phyloP scores from a whole-genome alignment of 92 coral and sea anemone species.

The Phenganax marumi region DNA sequence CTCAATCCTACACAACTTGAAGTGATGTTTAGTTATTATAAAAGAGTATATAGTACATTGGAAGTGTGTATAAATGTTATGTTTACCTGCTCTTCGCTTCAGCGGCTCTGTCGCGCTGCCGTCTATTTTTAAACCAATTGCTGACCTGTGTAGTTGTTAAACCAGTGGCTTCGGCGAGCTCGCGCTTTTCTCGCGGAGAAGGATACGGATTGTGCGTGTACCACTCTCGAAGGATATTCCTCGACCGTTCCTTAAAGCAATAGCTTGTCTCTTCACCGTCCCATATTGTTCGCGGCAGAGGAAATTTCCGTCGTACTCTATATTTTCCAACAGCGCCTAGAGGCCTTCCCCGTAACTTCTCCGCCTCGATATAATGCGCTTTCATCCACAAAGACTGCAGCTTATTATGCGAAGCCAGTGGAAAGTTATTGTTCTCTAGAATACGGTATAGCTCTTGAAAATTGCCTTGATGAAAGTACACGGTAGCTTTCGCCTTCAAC shows the following conservation, averaged over 20 bases:
- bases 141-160: constrained; percentile 99
- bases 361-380: constrained; percentile 99
- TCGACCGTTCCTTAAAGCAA: constrained; percentile 98
- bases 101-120: constrained; percentile 99
- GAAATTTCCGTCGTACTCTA: constrained; percentile 99
- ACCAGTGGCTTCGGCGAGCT: constrained; percentile 96
- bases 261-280: constrained; percentile 99
- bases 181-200: constrained; percentile 99
- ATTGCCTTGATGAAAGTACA: constrained; percentile 95
- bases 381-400: constrained; percentile 98
- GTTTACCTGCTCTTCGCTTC: constrained; percentile 96
- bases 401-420: constrained; percentile 89
- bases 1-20: too few species aligned
- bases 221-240: constrained; percentile 99
- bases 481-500: constrained; percentile 93
- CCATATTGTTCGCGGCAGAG: constrained; percentile 98
- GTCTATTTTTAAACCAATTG: constrained; percentile 99
- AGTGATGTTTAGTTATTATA: neutral
- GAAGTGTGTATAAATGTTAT: neutral
- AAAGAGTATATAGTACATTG: neutral
- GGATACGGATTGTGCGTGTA: constrained; percentile 99
- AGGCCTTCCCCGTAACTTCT: constrained; percentile 95
- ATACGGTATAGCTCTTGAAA: constrained; percentile 98
- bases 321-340: constrained; percentile 99
- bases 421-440: constrained; percentile 93